These are phyloP conservation scores for Anser brachyrhynchus DNA, from an alignment of 2,113 vertebrate species.

Conservation along the genomic window DNA sequence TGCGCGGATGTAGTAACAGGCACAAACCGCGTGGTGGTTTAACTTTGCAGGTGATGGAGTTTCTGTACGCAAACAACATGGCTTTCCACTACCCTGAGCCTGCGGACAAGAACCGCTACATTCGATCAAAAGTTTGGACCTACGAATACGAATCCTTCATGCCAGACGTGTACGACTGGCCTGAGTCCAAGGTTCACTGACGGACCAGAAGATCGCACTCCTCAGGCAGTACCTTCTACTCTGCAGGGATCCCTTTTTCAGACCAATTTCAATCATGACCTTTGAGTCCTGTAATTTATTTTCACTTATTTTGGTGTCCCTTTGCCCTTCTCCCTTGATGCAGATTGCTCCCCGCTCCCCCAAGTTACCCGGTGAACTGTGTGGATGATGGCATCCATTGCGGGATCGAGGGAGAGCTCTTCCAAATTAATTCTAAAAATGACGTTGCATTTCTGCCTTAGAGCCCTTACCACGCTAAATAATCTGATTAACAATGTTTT, in stretches of 20 bases:
- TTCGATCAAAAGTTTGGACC: conserved; percentile 87
- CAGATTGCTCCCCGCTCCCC: background rate
- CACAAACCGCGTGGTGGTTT: background rate
- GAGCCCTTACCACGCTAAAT: background rate
- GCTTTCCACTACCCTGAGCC: conserved; percentile 97
- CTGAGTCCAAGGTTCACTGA: conserved; percentile 77
- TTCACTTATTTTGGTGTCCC: background rate
- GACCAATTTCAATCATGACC: background rate
- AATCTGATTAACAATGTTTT: background rate
- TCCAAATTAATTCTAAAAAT: background rate
- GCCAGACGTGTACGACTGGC: conserved; percentile 94
- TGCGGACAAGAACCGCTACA: conserved; percentile 83
- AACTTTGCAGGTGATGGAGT: conserved; percentile 86
- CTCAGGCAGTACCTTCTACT: background rate
- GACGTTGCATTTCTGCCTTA: background rate
- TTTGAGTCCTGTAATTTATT: conserved; percentile 51
- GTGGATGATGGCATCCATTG: background rate
- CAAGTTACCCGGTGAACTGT: background rate
- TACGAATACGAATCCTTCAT: conserved; percentile 92
- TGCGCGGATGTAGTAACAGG: background rate
- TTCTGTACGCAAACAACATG: conserved; percentile 91
- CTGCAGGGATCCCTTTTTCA: conserved; percentile 59
- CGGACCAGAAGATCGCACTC: background rate
- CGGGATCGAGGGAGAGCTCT: background rate
- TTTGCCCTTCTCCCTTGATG: background rate